Evolutionary conservation across 2,113 vertebrate genomes (phyloP).

Genomic region (Chinchilla lanigera): DNA sequence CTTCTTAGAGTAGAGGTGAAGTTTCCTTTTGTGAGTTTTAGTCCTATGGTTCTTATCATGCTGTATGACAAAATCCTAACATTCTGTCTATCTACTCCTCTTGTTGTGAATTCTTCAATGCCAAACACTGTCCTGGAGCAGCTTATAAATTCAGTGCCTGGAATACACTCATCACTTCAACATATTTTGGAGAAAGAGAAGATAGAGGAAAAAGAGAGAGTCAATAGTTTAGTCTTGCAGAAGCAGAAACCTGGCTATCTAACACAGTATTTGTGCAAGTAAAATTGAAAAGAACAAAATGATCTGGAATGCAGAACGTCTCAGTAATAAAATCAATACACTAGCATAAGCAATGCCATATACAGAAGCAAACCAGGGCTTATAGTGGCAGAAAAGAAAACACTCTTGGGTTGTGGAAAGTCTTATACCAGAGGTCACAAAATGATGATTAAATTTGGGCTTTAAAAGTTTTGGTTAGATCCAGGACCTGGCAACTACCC

Average conservation of each 20-base stretch:
- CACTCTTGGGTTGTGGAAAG: background rate
- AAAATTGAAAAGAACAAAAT: background rate
- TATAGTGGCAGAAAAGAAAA: background rate
- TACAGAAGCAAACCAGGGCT: no score
- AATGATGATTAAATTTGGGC: background rate
- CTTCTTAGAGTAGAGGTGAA: rapidly evolving
- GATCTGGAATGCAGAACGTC: rapidly evolving
- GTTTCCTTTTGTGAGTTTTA: background rate
- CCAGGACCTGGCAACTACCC: no score
- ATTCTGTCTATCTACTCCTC: background rate
- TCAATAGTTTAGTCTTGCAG: background rate
- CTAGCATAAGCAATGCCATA: background rate
- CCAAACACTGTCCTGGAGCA: background rate
- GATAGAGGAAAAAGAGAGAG: background rate
- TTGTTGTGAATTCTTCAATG: background rate
- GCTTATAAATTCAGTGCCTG: background rate
- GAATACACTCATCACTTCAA: background rate
- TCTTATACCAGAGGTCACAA: background rate
- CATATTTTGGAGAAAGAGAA: background rate
- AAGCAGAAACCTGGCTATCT: background rate
- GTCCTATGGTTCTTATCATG: rapidly evolving
- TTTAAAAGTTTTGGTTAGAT: background rate
- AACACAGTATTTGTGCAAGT: background rate
- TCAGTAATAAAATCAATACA: background rate
- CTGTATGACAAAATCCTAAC: rapidly evolving